A percentile compares a stretch with the other conserved stretches of the same genome.
Conservation (phyloP, 2,888 invertebrate species). For the Nymphalis urticae region DNA sequence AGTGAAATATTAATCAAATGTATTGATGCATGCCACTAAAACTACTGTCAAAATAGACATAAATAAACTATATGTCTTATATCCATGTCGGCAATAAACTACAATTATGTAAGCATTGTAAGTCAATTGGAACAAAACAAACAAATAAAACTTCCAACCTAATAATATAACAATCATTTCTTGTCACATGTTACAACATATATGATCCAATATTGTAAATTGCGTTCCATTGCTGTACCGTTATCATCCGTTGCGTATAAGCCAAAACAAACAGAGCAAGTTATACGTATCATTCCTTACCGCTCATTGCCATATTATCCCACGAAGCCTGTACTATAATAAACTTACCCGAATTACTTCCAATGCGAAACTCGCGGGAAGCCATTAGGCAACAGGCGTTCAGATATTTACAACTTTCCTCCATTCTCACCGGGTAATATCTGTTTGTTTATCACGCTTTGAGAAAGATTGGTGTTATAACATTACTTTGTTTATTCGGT, state of each 20-base stretch:
- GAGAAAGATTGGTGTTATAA: conserved; percentile 25
- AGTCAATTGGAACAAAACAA: too few species aligned
- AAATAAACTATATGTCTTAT: too few species aligned
- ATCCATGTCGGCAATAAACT: too few species aligned
- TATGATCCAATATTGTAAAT: too few species aligned
- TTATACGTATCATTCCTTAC: conserved; percentile 14
- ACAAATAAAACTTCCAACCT: too few species aligned
- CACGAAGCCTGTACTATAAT: conserved; percentile 42
- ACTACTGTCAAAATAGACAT: too few species aligned
- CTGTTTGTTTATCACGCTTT: conserved; percentile 26
- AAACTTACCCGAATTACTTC: conserved; percentile 53
- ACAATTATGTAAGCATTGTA: too few species aligned
- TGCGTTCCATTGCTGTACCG: too few species aligned
- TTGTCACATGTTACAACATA: too few species aligned
- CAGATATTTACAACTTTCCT: conserved; percentile 63
- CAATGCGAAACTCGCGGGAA: conserved; percentile 38
- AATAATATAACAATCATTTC: too few species aligned
- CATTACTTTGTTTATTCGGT: conserved; percentile 17
- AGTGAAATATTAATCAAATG: too few species aligned
- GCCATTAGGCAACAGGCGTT: conserved; percentile 65
- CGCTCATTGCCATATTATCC: conserved; percentile 28
- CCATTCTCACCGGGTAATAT: conserved; percentile 33
- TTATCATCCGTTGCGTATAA: background rate
- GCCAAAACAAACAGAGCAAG: conserved; percentile 22
- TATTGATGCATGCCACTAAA: too few species aligned